Base-by-base conservation (phyloP, 2,797 vertebrate species). In the Falco concolor region DNA sequence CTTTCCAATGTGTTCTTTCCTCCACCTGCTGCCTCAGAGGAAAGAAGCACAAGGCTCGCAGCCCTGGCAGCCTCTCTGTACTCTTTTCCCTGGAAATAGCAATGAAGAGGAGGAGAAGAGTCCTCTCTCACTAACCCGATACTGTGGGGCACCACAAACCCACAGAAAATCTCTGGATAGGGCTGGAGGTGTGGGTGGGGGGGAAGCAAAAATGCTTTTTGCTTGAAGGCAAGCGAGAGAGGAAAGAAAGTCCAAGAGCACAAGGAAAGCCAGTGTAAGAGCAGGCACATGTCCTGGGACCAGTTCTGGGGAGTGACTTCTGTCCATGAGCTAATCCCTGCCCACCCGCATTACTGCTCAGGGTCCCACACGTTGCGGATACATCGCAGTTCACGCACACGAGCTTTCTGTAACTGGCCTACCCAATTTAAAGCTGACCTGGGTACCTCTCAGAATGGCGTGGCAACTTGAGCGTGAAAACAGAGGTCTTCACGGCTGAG, bases 281-380 rank as follows among this genome's bases (percentile, higher is more conserved):
- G 5, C 19, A 65, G 53, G 50, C 24, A 54, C 5, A 10, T 50
- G 65, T 63, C 52, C 34, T 52, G n/a, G 23, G 34, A 86, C 16
- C 30, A 56, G 18, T 22, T 74, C 52, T 36, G 57, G 75, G 42
- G 50, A 87, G 56, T 13, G 12, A 60, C 13, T 54, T 70, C 44
- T 64, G 30, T 22, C 44, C 75, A 30, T 13, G 27, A 88, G 63
- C 44, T 54, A n/a, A 79, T 50, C 59, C 47, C 54, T 63, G 60
- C 44, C 16, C 30, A 56, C 6, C 9, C 22, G 13, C 25, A 28
- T 49, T 27, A 14, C 56, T 45, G 30, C 9, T 54, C 13, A 8
- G 27, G 4, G 6, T 40, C 52, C 42, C 0, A 8, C 18, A 27
- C 0, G 2, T 8, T 44, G 50, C 83, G 81, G 45, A 40, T 21